These are phyloP conservation scores for Myotis findleyi DNA, from an alignment of 2,797 vertebrate species.

Conservation along the genomic window DNA sequence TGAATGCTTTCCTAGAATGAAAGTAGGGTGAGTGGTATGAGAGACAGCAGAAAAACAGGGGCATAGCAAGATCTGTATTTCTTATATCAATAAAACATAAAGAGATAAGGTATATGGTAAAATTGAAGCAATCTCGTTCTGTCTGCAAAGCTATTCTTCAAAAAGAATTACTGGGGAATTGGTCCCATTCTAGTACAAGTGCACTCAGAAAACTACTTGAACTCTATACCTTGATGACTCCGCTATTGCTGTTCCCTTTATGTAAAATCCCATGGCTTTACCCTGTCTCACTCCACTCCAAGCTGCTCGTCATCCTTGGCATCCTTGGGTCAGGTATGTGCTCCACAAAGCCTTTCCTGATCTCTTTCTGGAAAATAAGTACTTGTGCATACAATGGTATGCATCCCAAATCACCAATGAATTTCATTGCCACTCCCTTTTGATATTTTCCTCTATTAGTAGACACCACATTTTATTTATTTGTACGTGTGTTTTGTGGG, in stretches of 20 bases:
- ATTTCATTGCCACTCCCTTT: fast-evolving
- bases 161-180: not conserved
- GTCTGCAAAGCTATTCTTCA: not conserved
- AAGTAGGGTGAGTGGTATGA: fast-evolving
- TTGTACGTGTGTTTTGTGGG: not conserved
- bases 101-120: not conserved
- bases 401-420: not conserved
- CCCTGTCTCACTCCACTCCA: not conserved
- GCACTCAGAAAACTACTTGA: fast-evolving
- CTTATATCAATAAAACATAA: conserved; percentile 3
- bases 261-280: not conserved
- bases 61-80: not conserved
- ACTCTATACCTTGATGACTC: fast-evolving
- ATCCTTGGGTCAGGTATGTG: not conserved
- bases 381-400: not conserved
- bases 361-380: not conserved
- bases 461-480: not conserved
- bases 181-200: not conserved
- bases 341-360: not conserved
- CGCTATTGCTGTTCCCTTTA: not conserved
- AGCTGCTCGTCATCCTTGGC: not conserved
- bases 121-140: not conserved
- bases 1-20: not conserved
- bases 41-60: not conserved
- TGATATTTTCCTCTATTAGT: not conserved